Evolutionary conservation across 2,888 invertebrate species (phyloP).

Genomic region (Hermaeophaga mercurialis): DNA sequence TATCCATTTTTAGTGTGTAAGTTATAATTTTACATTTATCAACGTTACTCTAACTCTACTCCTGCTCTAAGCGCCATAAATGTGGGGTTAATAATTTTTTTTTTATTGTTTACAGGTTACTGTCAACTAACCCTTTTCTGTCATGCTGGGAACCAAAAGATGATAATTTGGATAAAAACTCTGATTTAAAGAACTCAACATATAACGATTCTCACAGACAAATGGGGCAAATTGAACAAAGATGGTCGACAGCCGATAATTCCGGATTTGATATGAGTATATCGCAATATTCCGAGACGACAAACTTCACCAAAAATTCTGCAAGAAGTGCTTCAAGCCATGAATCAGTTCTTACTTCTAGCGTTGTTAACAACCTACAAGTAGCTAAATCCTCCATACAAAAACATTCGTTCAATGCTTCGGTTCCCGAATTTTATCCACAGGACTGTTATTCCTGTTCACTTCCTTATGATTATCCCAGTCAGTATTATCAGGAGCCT

Average conservation of each 20-base stretch:
- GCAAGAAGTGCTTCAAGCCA: no score
- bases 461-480: no score
- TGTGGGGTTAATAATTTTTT: neutral
- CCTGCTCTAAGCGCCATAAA: no score
- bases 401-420: neutral
- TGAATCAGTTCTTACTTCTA: no score
- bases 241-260: conserved; percentile 16
- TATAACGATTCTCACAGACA: conserved; percentile 8
- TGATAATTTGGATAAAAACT: neutral
- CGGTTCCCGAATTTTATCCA: neutral
- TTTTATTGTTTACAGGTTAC: conserved; percentile 10
- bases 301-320: neutral
- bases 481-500: neutral
- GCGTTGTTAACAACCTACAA: neutral
- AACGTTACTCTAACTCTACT: neutral
- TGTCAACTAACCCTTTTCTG: conserved; percentile 31
- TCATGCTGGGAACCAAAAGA: conserved; percentile 4
- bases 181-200: conserved; percentile 17
- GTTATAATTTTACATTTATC: no score
- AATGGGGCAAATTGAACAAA: neutral
- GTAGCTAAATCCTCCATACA: neutral
- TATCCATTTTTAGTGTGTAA: no score
- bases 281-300: neutral
- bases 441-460: no score
- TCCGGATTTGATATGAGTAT: neutral